Base-by-base conservation (phyloP, 2,888 invertebrate genomes). In the Diploptera punctata region DNA sequence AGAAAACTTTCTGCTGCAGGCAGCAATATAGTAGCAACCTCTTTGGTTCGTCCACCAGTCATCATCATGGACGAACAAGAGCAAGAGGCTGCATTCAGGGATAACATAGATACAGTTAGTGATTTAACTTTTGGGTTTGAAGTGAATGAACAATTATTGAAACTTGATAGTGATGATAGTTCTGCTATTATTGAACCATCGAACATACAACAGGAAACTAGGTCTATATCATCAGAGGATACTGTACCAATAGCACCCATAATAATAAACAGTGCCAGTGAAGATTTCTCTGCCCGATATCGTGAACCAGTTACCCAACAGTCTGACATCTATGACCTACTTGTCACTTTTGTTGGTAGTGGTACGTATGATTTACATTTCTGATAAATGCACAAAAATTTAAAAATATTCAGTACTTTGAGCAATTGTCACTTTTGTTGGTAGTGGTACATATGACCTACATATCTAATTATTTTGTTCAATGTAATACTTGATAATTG, bases 71-170 rank as follows among this genome's bases (percentile, higher is more conserved):
- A 91, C 81, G 89, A 90, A 79, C 85, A 86, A 75, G 70, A 73
- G 44, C 74, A 72, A 44, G 76, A 76, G 24, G 69, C 72, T 44
- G 67, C 74, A 29, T 72, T 68, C 43, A 74, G 81, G 68, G 81
- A 84, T 33, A 80, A 77, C 67, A 79, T 80, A 70, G 81, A 82
- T 70, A 83, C 84, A 77, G 86, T 85, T 76, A 86, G 86, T 76
- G 88, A 91, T 82, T 87, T 94, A 72, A 93, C 93, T 44, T 95
- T 95, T 82, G 93, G 93, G 16, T 93, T 93, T 83, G 93, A 91
- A 80, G 85, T 93, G 74, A 92, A 93, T 83, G 90, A 92, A 82
- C 89, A 90, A 81, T 85, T 93, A 78, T 83, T 92, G 78, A 70
- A 61, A 24, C 76, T 68, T 21, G 78, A 77, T 31, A 76, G 77